These are phyloP conservation scores for Ptychadena robeensis DNA, from an alignment of 2,797 vertebrate species.

Conservation along the genomic window DNA sequence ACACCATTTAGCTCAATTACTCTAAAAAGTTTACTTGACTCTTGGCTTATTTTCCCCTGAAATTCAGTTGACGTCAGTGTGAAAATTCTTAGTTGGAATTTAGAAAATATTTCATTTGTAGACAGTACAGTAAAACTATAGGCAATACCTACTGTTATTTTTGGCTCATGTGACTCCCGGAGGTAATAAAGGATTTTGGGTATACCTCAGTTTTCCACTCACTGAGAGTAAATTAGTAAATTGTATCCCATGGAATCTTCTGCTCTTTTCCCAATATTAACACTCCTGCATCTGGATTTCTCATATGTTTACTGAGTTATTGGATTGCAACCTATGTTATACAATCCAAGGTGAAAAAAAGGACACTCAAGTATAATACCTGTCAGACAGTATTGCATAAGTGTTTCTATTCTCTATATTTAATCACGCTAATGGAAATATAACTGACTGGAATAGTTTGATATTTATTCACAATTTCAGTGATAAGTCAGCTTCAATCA, in stretches of 20 bases:
- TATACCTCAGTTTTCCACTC: not conserved
- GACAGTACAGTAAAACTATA: not conserved
- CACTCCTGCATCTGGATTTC: conserved; percentile 45
- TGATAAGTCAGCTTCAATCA: not conserved
- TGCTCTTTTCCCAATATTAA: conserved; percentile 15
- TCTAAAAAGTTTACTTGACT: too few relatives aligned
- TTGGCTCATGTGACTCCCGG: not conserved
- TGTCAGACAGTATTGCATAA: conserved; percentile 2
- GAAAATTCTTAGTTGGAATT: too few relatives aligned
- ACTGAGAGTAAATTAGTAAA: conserved; percentile 25
- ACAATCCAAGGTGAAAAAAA: conserved; percentile 42
- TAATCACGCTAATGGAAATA: conserved; percentile 1
- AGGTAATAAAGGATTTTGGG: not conserved
- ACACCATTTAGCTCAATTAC: too few relatives aligned
- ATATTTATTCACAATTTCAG: not conserved
- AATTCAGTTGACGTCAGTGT: too few relatives aligned
- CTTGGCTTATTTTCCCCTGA: too few relatives aligned
- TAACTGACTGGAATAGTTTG: not conserved
- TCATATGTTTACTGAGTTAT: conserved; percentile 37
- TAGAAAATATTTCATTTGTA: too few relatives aligned
- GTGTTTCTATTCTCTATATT: not conserved
- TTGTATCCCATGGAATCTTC: conserved; percentile 20
- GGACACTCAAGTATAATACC: conserved; percentile 39
- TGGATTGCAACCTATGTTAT: conserved; percentile 34
- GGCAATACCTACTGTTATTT: not conserved